Base-by-base conservation (phyloP, 1,140 invertebrate genomes). In the Meteorus sp. region DNA sequence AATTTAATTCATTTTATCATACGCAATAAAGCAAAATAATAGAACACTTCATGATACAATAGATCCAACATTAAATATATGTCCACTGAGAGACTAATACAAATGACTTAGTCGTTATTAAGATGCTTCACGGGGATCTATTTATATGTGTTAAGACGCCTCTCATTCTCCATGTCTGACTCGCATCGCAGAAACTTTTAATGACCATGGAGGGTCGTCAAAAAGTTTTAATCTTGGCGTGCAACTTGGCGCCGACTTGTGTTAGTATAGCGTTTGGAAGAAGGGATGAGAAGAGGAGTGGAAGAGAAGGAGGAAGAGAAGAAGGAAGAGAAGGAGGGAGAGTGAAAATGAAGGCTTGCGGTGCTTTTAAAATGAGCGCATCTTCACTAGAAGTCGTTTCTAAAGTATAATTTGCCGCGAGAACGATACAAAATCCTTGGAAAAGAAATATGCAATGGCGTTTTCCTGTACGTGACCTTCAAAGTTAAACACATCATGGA, bases 301-400 rank as follows among this genome's bases (percentile, higher is more conserved):
- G 15, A 39, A 39, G 15, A n/a, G 35, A 39, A 39, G n/a, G 35
- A 29, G 9, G 4, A 9, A 4, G 27, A 29, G 27, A 29, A 9
- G 11, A n/a, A 29, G 9, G 4, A 9, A 4, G 27, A 29, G 27
- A 29, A 9, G 11, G 8, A 39, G 11, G 15, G 35, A 3, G 11
- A 15, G 35, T 39, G 15, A 39, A 39, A 39, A 39, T 39, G 35
- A 39, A 39, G n/a, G 35, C 35, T 39, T 39, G 35, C 15, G 35
- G 35, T 39, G 35, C 8, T 39, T 39, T 39, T 39, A 15, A 39
- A 39, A 39, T 39, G 35, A 39, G 35, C 15, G 15, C 13, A 39
- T 13, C 35, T 39, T 13, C 13, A 39, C 11, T 7, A 39, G 35
- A 39, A 39, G 35, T 39, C 11, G 35, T 39, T 39, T 39, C 13